Conservation (phyloP, 2,113 vertebrate genomes). For the Silurus glanis region DNA sequence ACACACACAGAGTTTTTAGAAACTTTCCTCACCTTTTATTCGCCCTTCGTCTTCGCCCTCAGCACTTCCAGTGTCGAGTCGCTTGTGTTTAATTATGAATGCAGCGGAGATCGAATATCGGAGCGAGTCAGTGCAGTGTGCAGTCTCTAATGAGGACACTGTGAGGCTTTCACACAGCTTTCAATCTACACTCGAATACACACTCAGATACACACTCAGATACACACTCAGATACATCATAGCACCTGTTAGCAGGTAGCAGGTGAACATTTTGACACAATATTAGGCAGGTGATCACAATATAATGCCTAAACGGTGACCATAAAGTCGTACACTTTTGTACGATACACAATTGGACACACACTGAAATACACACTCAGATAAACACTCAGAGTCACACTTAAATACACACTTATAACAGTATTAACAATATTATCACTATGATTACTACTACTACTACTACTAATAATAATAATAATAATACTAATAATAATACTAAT, state of each 20-base stretch:
- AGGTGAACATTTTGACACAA: no score
- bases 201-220: not conserved
- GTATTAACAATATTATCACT: no score
- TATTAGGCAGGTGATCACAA: no score
- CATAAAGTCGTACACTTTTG: no score
- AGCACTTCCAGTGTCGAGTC: conserved; percentile 35
- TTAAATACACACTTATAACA: not conserved
- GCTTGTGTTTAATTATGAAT: conserved; percentile 62
- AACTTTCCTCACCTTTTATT: conserved; percentile 16
- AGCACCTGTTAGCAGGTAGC: no score
- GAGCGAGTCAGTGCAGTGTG: conserved; percentile 45
- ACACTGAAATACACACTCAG: conserved; percentile 27
- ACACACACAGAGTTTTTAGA: not conserved
- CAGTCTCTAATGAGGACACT: conserved; percentile 25
- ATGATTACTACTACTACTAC: no score
- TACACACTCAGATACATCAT: not conserved
- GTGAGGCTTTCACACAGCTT: conserved; percentile 8
- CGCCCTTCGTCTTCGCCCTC: not conserved
- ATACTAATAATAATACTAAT: no score
- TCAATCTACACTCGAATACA: conserved; percentile 10
- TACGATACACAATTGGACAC: not conserved
- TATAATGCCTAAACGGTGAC: no score
- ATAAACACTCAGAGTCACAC: not conserved
- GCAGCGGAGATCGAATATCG: conserved; percentile 52
- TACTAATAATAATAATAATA: no score